phyloP scores from a whole-genome alignment of 2,797 vertebrate genomes.

The Picus viridis region DNA sequence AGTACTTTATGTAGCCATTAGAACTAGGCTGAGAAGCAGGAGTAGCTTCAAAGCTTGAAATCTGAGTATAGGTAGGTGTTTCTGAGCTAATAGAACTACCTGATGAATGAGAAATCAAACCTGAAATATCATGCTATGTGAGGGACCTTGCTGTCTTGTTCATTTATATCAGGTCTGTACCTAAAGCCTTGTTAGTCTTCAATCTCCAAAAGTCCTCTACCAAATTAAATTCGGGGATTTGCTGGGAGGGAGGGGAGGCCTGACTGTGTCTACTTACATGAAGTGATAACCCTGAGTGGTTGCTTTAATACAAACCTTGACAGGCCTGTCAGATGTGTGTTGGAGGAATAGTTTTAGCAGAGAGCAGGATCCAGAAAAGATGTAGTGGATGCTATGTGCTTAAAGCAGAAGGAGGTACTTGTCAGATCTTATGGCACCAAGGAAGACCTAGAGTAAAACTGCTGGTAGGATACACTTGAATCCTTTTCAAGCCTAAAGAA shows the following conservation, averaged over 20 bases:
- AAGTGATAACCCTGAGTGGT: not conserved
- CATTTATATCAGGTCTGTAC: not conserved
- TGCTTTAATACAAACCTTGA: not conserved
- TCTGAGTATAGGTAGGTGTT: not conserved
- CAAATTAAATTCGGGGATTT: not conserved
- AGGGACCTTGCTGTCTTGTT: not conserved
- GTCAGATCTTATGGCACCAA: not conserved
- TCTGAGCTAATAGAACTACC: not conserved
- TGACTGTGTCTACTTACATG: not conserved
- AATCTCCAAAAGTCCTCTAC: not conserved
- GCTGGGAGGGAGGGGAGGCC: not conserved
- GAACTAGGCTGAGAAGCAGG: not conserved
- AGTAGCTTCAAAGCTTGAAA: not conserved
- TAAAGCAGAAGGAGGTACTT: not conserved
- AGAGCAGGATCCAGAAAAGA: not conserved
- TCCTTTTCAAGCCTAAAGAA: not conserved
- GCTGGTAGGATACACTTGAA: not conserved
- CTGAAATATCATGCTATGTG: not conserved
- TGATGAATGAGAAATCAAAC: not conserved
- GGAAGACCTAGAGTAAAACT: not conserved
- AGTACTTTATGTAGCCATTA: not conserved
- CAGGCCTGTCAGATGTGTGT: not conserved
- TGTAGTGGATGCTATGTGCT: not conserved
- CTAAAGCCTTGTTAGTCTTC: not conserved
- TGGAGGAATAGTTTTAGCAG: not conserved